Conservation (phyloP, 2,888 invertebrate species). For the Acleris literana region DNA sequence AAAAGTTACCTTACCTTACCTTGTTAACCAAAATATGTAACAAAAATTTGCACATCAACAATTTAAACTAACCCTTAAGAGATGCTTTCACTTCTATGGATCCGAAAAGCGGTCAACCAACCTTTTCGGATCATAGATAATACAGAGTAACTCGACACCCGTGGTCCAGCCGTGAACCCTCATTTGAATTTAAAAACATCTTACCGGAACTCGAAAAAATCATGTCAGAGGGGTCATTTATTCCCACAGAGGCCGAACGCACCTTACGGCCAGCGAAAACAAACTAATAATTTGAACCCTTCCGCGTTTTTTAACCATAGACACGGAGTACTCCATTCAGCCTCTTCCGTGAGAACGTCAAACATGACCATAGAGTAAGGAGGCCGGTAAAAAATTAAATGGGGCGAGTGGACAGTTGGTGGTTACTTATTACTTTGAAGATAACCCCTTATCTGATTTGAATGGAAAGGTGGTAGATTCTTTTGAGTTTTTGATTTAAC, state of each 20-base stretch:
- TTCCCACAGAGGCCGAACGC: slow-evolving; percentile 68
- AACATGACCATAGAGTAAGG: slow-evolving; percentile 67
- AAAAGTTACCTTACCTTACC: no score
- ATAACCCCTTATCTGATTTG: slow-evolving; percentile 59
- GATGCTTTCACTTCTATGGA: slow-evolving; percentile 6
- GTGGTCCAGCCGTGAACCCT: slow-evolving; percentile 67
- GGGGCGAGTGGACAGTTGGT: slow-evolving; percentile 77
- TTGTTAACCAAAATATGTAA: no score
- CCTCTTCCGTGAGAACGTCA: slow-evolving; percentile 80
- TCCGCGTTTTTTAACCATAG: slow-evolving; percentile 73
- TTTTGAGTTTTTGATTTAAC: slow-evolving; percentile 36
- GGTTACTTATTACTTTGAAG: slow-evolving; percentile 43
- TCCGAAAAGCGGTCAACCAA: slow-evolving; percentile 3
- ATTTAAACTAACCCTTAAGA: background rate
- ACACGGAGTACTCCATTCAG: slow-evolving; percentile 66
- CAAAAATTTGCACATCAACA: background rate
- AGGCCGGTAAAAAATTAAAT: slow-evolving; percentile 66
- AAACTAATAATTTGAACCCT: slow-evolving; percentile 80
- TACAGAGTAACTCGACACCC: slow-evolving; percentile 54
- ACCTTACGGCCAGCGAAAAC: slow-evolving; percentile 73
- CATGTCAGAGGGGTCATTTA: slow-evolving; percentile 71
- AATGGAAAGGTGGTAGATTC: slow-evolving; percentile 53
- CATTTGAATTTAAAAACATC: slow-evolving; percentile 61
- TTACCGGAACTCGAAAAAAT: slow-evolving; percentile 66
- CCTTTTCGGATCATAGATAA: background rate